A percentile compares a stretch with the other conserved stretches of the same genome.
These are phyloP conservation scores for Stomorhina lunata DNA, from an alignment of 2,888 invertebrate species.

Conservation along the genomic window DNA sequence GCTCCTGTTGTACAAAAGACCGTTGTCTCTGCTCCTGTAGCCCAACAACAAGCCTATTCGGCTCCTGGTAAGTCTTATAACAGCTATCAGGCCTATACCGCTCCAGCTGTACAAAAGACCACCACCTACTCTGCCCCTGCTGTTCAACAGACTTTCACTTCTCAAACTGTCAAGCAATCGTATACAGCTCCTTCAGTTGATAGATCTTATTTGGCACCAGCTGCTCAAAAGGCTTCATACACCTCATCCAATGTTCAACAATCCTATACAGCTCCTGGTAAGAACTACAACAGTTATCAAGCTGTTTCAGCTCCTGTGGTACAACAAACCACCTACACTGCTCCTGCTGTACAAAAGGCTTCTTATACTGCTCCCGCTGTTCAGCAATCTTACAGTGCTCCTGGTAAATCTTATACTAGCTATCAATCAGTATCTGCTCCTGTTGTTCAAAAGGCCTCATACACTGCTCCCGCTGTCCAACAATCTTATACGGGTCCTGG, in stretches of 20 bases:
- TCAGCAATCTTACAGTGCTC: slow-evolving; percentile 29
- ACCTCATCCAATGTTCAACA: too few species aligned
- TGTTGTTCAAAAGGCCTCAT: slow-evolving; percentile 9
- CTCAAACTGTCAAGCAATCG: slow-evolving; percentile 25
- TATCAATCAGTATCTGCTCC: slow-evolving; percentile 33
- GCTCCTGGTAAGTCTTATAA: slow-evolving; percentile 28
- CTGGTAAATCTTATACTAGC: slow-evolving; percentile 38
- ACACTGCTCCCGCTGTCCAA: slow-evolving; percentile 33
- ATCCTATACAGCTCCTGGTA: background rate
- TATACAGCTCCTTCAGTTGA: slow-evolving; percentile 53
- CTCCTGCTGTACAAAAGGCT: slow-evolving; percentile 11
- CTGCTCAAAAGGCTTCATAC: slow-evolving; percentile 8
- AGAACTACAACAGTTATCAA: background rate
- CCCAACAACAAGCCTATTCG: slow-evolving; percentile 1
- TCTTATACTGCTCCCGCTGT: slow-evolving; percentile 27
- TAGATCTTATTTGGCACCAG: slow-evolving; percentile 42
- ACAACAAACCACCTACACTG: too few species aligned
- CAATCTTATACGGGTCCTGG: slow-evolving; percentile 40
- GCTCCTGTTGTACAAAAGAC: slow-evolving; percentile 37
- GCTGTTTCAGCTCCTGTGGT: background rate
- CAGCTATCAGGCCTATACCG: slow-evolving; percentile 24
- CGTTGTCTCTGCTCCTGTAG: slow-evolving; percentile 15
- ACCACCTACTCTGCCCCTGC: slow-evolving; percentile 4
- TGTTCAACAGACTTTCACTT: slow-evolving; percentile 19
- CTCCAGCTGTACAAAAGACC: slow-evolving; percentile 17